Evolutionary conservation across 2,797 vertebrate genomes (phyloP).

Genomic region (Eulemur rubriventer): DNA sequence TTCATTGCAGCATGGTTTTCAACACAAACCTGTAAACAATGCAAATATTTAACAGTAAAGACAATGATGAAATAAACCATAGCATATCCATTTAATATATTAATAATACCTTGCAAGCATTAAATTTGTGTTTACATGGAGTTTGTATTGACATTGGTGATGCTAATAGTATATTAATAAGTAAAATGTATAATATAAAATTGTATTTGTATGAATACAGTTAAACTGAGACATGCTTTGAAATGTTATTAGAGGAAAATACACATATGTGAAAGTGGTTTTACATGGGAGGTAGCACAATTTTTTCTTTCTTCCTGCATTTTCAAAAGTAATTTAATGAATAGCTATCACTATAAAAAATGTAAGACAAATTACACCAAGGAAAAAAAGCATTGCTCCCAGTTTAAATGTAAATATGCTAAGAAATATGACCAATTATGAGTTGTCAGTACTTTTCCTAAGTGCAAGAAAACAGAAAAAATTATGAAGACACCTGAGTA

Average conservation of each 20-base stretch:
- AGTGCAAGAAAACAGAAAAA: background rate
- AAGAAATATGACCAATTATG: conserved; percentile 39
- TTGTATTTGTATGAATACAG: background rate
- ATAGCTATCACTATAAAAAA: conserved; percentile 52
- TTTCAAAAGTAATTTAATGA: conserved; percentile 61
- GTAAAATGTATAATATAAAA: background rate
- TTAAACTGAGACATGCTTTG: background rate
- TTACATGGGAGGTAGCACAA: background rate
- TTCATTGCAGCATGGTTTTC: conserved; percentile 4
- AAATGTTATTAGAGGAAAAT: conserved; percentile 31
- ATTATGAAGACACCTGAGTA: background rate
- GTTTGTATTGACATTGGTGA: background rate
- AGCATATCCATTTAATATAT: background rate
- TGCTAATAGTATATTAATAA: conserved; percentile 16
- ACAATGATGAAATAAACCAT: conserved; percentile 23
- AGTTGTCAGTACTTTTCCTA: background rate
- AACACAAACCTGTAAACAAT: conserved; percentile 6
- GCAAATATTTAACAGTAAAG: conserved; percentile 35
- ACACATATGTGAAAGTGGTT: background rate
- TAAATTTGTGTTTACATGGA: conserved; percentile 28
- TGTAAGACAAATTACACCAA: conserved; percentile 54
- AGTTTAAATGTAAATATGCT: conserved; percentile 55
- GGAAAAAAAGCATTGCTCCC: conserved; percentile 29
- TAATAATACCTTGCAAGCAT: background rate
- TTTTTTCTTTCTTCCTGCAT: conserved; percentile 10